Evolutionary conservation across 2,888 invertebrate species (phyloP), one percentile per base, ranked within the genome.

Genomic region (Gibbula magus): DNA sequence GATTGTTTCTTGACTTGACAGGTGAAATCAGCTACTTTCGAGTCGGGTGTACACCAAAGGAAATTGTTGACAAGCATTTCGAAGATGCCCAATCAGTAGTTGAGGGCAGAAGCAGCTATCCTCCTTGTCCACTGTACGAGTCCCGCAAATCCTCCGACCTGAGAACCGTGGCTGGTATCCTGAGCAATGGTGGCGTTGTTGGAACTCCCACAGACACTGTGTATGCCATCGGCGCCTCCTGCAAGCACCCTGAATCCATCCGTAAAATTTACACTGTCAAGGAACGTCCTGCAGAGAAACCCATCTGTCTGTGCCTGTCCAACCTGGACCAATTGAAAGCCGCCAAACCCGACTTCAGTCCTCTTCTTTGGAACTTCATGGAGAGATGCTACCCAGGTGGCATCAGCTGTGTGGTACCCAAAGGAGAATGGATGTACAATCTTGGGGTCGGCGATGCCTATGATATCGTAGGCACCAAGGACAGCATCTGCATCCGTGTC

Each of bases 121-220:
- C 82, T 7, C 83, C 84, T 2, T 87, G 87, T 66, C 83, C 83
- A 10, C 66, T 85, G 35, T 85, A 85, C 67, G 81, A 83, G 7
- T 87, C 88, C 7, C 83, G 86, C 22, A 80, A 85, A 29, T 80
- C 86, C 53, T 84, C 85, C 39, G 85, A 81, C 66, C 78, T 87
- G 5, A 67, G 73, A 8, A 78, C 79, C 35, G 86, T 85, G 8
- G 86, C 83, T n/a, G 79, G 81, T 13, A 76, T 87, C 56, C 78
- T 88, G 67, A 83, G 84, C 75, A 54, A 85, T 16, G 88, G 88
- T 45, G 81, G 84, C 8, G 85, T 88, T n/a, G 83, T 86, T 8
- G 86, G 88, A 39, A 82, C 85, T 29, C 88, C 88, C 16, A 88
- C 88, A 20, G 88, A 88, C 79, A 88, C 88, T 0, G 88, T 88